Evolutionary conservation across 2,888 invertebrate species (phyloP).

Genomic region (Drosophila meridiana): DNA sequence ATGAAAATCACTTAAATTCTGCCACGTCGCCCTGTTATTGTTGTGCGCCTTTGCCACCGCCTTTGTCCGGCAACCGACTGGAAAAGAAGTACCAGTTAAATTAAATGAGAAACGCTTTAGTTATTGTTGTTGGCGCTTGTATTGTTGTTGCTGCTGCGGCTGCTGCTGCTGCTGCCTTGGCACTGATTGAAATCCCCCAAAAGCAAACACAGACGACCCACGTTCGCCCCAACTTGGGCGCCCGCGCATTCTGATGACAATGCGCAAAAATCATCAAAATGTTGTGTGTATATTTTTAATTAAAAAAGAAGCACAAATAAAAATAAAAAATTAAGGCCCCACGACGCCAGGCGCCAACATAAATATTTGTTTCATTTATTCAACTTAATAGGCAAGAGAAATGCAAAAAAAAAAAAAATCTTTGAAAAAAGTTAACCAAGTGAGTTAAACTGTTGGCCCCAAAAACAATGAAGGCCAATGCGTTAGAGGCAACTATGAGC

Average conservation of each 20-base stretch:
- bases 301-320: slow-evolving; percentile 38
- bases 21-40: slow-evolving; percentile 49
- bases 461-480: slow-evolving; percentile 41
- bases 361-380: slow-evolving; percentile 64
- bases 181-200: slow-evolving; percentile 68
- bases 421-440: slow-evolving; percentile 20
- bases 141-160: slow-evolving; percentile 6
- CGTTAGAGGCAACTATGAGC: neutral
- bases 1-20: slow-evolving; percentile 72
- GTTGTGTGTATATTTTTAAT: slow-evolving; percentile 62
- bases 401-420: neutral
- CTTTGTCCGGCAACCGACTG: slow-evolving; percentile 41
- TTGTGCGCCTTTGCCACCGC: slow-evolving; percentile 24
- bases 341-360: slow-evolving; percentile 48
- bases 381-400: slow-evolving; percentile 50
- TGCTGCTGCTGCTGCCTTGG: slow-evolving; percentile 37
- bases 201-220: slow-evolving; percentile 60
- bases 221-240: slow-evolving; percentile 16
- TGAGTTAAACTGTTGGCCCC: slow-evolving; percentile 11
- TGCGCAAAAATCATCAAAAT: slow-evolving; percentile 60
- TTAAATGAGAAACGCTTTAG: slow-evolving; percentile 56
- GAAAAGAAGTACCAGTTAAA: slow-evolving; percentile 61
- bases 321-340: slow-evolving; percentile 3
- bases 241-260: slow-evolving; percentile 49
- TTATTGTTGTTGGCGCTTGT: slow-evolving; percentile 24